Evolutionary conservation across 1,140 invertebrate genomes (phyloP), one percentile per base, ranked within the genome.

Genomic region (Drosophila seguyi): DNA sequence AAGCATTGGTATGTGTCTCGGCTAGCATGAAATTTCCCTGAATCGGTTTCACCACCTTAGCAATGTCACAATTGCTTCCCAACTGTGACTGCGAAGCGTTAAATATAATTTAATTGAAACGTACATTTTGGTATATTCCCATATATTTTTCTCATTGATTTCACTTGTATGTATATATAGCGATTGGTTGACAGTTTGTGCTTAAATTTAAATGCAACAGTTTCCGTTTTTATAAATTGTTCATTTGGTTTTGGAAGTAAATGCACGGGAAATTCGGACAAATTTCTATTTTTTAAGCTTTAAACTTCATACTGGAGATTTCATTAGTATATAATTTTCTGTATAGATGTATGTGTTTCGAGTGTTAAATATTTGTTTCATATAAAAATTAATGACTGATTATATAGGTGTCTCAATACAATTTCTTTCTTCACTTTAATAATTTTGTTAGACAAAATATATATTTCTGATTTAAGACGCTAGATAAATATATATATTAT

Each of bases 391-490:
- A 79, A 61, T 82, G 53, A 75, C 52, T 82, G 77, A 75, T 69
- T 86, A 59, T 62, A 53, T 53, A 77, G 81, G 47, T 77, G 81
- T 63, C 62, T 75, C 58, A 73, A 76, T 41, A 25, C 62, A 71
- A 71, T 39, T 68, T 65, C 20, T 14, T 69, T 58, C 39, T 53
- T 53, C 50, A 22, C 41, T 65, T 48, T 38, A 72, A 67, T 68
- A 83, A 83, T 87, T 83, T 88, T 88, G 84, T 88, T 88, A 88
- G 84, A 88, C 84, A 90, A 88, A 87, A 87, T 87, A 78, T 88
- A 80, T 78, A 67, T 8, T 74, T 84, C 48, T 84, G 60, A 39
- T 60, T 79, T 55, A 65, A 67, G 69, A 69, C 29, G 45, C 60
- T 83, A 72, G 65, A 57, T 80, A 80, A 75, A 61, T 75, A 59